Evolutionary conservation across 1,140 invertebrate genomes (phyloP).

Genomic region (Yoshiicerus persimilis): DNA sequence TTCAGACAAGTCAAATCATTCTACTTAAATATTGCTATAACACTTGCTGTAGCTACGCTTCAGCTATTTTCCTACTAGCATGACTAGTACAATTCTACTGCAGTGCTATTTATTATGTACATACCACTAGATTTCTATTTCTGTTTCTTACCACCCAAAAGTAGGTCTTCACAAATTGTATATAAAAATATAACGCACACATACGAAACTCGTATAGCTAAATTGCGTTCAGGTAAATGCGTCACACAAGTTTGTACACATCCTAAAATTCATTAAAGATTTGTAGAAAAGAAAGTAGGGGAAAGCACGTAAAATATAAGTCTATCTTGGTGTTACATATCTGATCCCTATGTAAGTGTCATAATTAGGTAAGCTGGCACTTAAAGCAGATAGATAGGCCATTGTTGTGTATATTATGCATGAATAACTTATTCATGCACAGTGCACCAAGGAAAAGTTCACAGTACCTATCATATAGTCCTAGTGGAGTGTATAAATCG

Average conservation of each 20-base stretch:
- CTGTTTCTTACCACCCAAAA: background rate
- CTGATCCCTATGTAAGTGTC: background rate
- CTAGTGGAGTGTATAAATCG: background rate
- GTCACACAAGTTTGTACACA: background rate
- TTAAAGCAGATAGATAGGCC: no score
- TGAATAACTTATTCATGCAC: no score
- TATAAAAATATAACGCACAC: background rate
- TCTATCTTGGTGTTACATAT: background rate
- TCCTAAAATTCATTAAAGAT: background rate
- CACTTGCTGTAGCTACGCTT: background rate
- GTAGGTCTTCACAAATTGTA: background rate
- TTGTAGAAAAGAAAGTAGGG: background rate
- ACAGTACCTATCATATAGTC: background rate
- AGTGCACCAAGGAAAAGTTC: no score
- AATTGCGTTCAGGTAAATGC: no score
- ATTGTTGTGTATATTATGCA: no score
- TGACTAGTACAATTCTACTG: background rate
- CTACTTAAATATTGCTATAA: background rate
- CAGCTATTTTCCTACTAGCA: no score
- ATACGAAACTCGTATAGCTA: background rate
- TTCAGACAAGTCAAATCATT: background rate
- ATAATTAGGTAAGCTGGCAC: no score
- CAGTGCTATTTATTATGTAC: background rate
- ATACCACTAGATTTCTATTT: no score
- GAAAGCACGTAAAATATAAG: background rate